Conservation (phyloP, 2,797 vertebrate genomes). For the Cynopterus sphinx region DNA sequence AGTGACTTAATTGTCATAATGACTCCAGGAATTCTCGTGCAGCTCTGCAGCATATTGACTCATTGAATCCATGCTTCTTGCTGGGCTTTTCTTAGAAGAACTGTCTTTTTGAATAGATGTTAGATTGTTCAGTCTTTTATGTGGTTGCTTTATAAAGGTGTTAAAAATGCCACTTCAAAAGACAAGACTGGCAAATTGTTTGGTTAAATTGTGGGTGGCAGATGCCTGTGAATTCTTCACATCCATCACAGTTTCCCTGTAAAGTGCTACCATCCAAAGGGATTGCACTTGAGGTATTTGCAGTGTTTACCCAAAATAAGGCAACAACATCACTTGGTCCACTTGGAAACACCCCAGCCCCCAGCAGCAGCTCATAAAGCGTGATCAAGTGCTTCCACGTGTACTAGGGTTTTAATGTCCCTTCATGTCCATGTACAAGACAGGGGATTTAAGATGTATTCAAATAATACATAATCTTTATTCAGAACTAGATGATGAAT, state of each 20-base stretch:
- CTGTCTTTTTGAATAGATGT: conserved; percentile 29
- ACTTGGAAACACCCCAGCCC: neutral
- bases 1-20: conserved; percentile 46
- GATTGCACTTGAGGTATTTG: conserved; percentile 36
- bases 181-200: conserved; percentile 52
- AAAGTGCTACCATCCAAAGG: conserved; percentile 41
- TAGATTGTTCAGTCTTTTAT: conserved; percentile 47
- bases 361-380: neutral
- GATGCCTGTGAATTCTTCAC: conserved; percentile 38
- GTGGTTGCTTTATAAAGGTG: conserved; percentile 60
- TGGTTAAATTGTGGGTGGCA: conserved; percentile 54
- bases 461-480: neutral
- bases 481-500: neutral
- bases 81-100: neutral
- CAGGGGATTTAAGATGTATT: neutral
- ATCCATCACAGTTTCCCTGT: conserved; percentile 11
- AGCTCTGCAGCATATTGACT: neutral
- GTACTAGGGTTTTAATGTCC: neutral
- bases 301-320: conserved; percentile 38
- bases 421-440: neutral
- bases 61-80: neutral
- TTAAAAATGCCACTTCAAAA: conserved; percentile 58
- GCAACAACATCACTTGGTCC: neutral
- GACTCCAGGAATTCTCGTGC: neutral
- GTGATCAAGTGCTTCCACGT: neutral